phyloP scores from a whole-genome alignment of 23 tunicate species.

The Corella eumyota region DNA sequence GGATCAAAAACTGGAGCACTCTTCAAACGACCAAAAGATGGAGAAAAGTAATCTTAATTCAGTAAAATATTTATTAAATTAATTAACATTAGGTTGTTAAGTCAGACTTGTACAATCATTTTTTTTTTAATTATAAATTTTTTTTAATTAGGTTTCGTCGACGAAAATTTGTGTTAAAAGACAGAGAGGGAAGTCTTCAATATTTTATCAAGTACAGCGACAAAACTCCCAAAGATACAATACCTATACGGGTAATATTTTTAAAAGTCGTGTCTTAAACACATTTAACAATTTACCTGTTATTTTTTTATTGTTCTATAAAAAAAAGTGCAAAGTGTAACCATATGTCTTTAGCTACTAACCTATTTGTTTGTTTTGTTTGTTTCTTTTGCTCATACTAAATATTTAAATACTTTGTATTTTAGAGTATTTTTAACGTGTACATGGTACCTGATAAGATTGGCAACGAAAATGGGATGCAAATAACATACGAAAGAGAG shows the following conservation, averaged over 20 bases:
- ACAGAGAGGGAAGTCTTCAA: conserved; percentile 50
- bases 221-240: conserved; percentile 55
- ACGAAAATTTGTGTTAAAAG: conserved; percentile 61
- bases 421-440: conserved; percentile 54
- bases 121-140: background rate
- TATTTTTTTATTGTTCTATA: too few species aligned
- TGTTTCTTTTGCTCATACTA: background rate
- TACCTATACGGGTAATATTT: conserved; percentile 45
- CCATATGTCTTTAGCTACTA: too few species aligned
- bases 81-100: too few species aligned
- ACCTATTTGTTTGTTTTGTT: too few species aligned
- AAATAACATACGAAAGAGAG: conserved; percentile 74
- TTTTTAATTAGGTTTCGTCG: conserved; percentile 36
- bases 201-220: conserved; percentile 78
- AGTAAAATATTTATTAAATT: background rate
- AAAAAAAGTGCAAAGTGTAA: too few species aligned
- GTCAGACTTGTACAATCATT: too few species aligned
- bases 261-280: too few species aligned
- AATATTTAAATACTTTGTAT: background rate
- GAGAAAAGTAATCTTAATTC: conserved; percentile 23
- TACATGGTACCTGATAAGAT: conserved; percentile 66
- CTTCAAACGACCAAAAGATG: conserved; percentile 69
- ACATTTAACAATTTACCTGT: too few species aligned
- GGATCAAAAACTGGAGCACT: conserved; percentile 71
- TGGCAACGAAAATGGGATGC: conserved; percentile 82